Evolutionary conservation across 2,113 vertebrate genomes (phyloP), one percentile per base, ranked within the genome.

Genomic region (Sinocyclocheilus anshuiensis): DNA sequence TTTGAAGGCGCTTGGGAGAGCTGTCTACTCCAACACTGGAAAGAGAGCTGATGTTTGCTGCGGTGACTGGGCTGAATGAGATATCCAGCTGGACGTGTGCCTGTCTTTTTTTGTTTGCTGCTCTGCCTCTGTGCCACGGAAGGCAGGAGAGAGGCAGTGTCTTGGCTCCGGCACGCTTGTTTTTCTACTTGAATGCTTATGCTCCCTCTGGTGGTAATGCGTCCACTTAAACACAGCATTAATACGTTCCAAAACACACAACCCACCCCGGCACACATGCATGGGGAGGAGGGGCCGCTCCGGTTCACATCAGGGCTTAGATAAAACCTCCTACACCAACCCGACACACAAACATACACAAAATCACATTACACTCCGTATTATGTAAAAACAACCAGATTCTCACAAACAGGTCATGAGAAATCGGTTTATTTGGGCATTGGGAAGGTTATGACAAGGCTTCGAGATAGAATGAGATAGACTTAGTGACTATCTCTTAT

Each of bases 161-260:
- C 85, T 92, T 93, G 89, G 94, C 94, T 94, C 88, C 83, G 92
- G 90, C 91, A 88, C 88, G 92, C 92, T 94, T 94, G 92, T 94
- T 94, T 89, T 94, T 93, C 92, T 94, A 92, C 93, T 94, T 93
- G 93, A 94, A 94, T 92, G 92, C 93, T 94, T 93, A 94, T 95
- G 93, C 94, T 95, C 95, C 94, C 95, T 95, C 94, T 95, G 94
- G 94, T 95, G 94, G 94, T 94, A 94, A 94, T 94, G 91, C 93
- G 91, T 92, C 92, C 93, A 91, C 92, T 94, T 94, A 94, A 94
- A 93, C 92, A 92, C 92, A 90, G 92, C 93, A 93, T 92, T 94
- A 93, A 91, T 87, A 88, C 65, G 29, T 39, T 48, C 42, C 53
- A 20, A 71, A 61, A 87, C 55, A 45, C 22, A 59, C 16, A 77